A percentile compares a stretch with the other conserved stretches of the same genome.
phyloP scores from a whole-genome alignment of 2,113 vertebrate species.

The Paralichthys olivaceus region DNA sequence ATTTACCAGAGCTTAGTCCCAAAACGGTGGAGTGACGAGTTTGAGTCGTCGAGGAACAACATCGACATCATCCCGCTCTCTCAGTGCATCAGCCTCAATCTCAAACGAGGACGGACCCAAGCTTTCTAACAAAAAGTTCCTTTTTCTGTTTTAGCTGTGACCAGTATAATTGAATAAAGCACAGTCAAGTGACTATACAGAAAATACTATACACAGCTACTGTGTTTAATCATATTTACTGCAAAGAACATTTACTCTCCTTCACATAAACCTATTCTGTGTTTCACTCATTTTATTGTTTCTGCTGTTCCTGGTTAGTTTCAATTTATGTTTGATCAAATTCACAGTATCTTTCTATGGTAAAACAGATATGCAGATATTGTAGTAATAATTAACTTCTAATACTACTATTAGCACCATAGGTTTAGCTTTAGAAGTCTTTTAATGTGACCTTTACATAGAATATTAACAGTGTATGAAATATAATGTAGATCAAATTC shows the following conservation, averaged over 20 bases:
- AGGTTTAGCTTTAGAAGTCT: too few species aligned
- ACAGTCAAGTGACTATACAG: background rate
- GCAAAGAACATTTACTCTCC: background rate
- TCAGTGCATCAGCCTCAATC: background rate
- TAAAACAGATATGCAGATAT: too few species aligned
- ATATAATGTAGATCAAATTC: too few species aligned
- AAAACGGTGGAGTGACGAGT: background rate
- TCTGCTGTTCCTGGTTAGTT: background rate
- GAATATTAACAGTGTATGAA: too few species aligned
- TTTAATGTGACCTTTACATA: too few species aligned
- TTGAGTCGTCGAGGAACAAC: background rate
- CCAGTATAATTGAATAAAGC: background rate
- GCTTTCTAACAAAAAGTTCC: too few species aligned
- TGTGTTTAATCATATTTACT: background rate
- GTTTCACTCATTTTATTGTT: background rate
- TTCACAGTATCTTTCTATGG: too few species aligned
- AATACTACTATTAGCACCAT: too few species aligned
- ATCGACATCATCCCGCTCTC: background rate
- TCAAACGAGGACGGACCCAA: too few species aligned
- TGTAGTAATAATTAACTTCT: too few species aligned
- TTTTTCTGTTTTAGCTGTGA: too few species aligned
- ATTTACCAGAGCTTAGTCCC: conserved; percentile 1
- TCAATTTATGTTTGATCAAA: background rate
- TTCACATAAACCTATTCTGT: background rate
- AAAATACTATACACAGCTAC: background rate